phyloP scores from a whole-genome alignment of 2,888 invertebrate species.

The Scaptodrosophila latifasciaeformis region DNA sequence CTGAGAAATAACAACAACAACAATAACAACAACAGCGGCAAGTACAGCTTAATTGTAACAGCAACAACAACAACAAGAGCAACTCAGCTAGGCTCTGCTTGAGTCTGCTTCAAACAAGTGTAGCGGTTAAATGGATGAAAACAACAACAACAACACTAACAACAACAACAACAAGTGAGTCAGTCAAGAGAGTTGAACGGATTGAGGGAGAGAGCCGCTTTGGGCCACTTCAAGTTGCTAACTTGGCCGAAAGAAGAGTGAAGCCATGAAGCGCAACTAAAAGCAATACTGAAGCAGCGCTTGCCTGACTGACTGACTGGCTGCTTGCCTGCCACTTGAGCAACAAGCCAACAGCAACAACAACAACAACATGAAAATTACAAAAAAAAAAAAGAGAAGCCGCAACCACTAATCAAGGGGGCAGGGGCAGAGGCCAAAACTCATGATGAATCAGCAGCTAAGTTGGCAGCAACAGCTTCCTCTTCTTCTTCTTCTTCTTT shows the following conservation, averaged over 20 bases:
- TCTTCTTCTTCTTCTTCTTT: too few relatives aligned
- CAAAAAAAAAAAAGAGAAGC: conserved; percentile 7
- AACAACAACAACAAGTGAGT: conserved; percentile 20
- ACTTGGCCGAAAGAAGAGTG: conserved; percentile 36
- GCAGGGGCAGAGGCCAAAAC: too few relatives aligned
- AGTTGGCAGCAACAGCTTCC: too few relatives aligned
- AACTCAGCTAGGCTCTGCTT: conserved; percentile 13
- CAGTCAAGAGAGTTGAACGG: conserved; percentile 20
- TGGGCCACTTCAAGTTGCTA: too few relatives aligned
- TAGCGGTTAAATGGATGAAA: too few relatives aligned
- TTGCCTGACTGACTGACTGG: not conserved
- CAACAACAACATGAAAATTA: conserved; percentile 18
- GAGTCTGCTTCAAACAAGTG: too few relatives aligned
- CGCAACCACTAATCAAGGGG: too few relatives aligned
- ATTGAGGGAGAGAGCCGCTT: too few relatives aligned
- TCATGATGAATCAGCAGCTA: too few relatives aligned
- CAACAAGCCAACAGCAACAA: conserved; percentile 27
- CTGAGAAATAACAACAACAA: conserved; percentile 22
- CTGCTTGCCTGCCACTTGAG: not conserved
- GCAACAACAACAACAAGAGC: conserved; percentile 21
- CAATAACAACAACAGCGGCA: conserved; percentile 33
- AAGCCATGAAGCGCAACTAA: conserved; percentile 61
- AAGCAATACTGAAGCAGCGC: not conserved
- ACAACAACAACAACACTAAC: conserved; percentile 6
- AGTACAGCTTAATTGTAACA: conserved; percentile 64